Conservation (phyloP, 2,113 vertebrate genomes). For the Varanus komodoensis region DNA sequence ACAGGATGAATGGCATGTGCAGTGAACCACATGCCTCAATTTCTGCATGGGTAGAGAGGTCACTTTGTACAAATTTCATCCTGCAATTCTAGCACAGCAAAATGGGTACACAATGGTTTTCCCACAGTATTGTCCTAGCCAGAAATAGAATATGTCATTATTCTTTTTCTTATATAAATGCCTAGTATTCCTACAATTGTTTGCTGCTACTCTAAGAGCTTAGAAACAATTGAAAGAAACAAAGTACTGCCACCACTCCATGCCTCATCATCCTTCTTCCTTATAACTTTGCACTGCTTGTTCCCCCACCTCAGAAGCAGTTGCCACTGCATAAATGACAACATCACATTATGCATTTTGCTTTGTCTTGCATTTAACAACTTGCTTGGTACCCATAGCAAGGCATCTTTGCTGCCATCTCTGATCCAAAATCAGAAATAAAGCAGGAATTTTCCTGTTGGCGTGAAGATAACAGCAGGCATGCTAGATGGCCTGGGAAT, state of each 20-base stretch:
- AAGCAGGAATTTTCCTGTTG: no score
- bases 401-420: no score
- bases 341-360: background rate
- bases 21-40: background rate
- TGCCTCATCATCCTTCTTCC: background rate
- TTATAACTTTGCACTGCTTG: background rate
- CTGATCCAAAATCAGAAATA: no score
- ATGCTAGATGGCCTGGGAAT: no score
- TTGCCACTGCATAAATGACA: no score
- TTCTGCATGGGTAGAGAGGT: background rate
- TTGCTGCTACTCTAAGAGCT: background rate
- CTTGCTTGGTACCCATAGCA: background rate
- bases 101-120: background rate
- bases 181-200: background rate
- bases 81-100: background rate
- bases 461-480: no score
- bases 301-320: background rate
- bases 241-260: background rate
- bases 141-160: background rate
- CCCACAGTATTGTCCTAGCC: background rate
- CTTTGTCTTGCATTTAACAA: background rate
- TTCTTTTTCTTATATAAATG: background rate
- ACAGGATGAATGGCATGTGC: background rate
- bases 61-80: background rate
- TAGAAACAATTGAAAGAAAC: background rate